Conservation (phyloP, 2,113 vertebrate genomes). For the Prionailurus bengalensis region DNA sequence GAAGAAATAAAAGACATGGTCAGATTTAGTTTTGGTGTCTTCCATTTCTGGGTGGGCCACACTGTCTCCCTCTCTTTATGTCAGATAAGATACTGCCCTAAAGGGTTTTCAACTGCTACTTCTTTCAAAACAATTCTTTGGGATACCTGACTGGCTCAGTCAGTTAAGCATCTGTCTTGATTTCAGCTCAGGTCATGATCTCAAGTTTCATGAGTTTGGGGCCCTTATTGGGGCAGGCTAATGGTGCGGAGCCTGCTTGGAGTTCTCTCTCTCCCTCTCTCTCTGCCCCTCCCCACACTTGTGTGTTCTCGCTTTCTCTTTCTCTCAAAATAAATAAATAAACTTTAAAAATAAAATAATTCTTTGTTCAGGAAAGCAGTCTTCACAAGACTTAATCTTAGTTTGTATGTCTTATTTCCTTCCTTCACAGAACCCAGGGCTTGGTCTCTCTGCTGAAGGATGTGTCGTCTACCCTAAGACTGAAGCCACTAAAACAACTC, state of each 20-base stretch:
- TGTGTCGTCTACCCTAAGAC: not conserved
- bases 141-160: no score
- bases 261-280: no score
- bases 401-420: not conserved
- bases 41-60: not conserved
- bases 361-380: not conserved
- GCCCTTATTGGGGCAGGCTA: no score
- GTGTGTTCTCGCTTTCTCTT: no score
- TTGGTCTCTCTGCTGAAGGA: not conserved
- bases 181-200: no score
- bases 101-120: not conserved
- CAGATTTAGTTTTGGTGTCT: not conserved
- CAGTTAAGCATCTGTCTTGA: no score
- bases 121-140: not conserved
- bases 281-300: no score
- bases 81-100: not conserved
- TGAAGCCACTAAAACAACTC: not conserved
- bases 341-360: not conserved
- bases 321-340: no score
- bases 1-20: not conserved
- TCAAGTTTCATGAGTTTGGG: no score
- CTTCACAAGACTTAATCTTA: not conserved
- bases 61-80: not conserved
- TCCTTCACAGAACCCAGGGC: accelerated
- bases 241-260: no score